Evolutionary conservation across 2,113 vertebrate genomes (phyloP), one percentile per base, ranked within the genome.

Genomic region (Cepphus grylle): DNA sequence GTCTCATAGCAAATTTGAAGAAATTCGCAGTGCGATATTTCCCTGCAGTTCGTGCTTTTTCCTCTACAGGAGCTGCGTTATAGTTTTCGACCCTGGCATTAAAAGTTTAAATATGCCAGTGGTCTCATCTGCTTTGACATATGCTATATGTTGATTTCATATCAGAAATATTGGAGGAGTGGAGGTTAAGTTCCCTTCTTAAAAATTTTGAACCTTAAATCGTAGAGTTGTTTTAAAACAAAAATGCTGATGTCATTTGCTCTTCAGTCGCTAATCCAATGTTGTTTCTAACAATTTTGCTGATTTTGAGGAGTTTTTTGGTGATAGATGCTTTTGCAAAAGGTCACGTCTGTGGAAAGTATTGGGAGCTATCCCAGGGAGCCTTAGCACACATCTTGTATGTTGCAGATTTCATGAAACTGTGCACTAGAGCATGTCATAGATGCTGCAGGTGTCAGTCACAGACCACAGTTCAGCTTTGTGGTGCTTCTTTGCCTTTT

Each of bases 371-470:
- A 18, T 70, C 69, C 29, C 0, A 89, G 38, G 36, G 34, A 85
- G 19, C 40, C 34, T 79, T 63, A 49, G 73, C 21, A 25, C 38
- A 30, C 11, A 5, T 26, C 25, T 67, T 55, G 15, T 56, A 9
- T 40, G 8, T 29, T 53, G 59, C 45, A 61, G 53, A 29, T 79
- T 61, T 85, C 40, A 29, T 73, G 56, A 70, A 80, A 21, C 17
- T 14, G 17, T 55, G 32, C 19, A 32, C 10, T 29, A 78, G 52
- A 81, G 34, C 12, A 11, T 4, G 36, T 91, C 36, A 71, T 19
- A 65, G 49, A 36, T 92, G 59, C 95, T 92, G 94, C 90, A 90
- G 72, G 14, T 93, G 90, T 94, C 59, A 92, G 55, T 84, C 86
- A 74, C 27, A 63, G 47, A 93, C 55, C 34, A 59, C 23, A 61